Conservation (phyloP, 2,797 vertebrate genomes). For the Thamnophis elegans region DNA sequence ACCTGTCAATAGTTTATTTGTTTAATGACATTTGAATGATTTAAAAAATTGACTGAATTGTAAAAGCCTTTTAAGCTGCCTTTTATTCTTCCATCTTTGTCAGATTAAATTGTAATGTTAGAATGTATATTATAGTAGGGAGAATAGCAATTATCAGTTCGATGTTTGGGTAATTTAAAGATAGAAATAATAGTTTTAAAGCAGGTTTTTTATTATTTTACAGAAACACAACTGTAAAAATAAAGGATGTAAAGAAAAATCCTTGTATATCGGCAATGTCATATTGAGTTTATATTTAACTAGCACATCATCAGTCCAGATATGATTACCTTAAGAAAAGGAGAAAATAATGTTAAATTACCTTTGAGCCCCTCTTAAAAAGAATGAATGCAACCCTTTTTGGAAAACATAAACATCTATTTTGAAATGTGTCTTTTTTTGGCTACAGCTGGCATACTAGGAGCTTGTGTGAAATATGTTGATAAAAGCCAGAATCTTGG, state of each 20-base stretch:
- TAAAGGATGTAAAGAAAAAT: neutral
- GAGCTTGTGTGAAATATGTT: conserved; percentile 78
- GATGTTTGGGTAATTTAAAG: neutral
- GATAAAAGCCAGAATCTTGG: conserved; percentile 80
- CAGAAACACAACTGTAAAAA: neutral
- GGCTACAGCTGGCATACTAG: conserved; percentile 80
- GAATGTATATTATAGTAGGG: neutral
- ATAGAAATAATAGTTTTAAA: neutral
- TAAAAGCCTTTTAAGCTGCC: neutral
- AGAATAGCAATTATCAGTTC: neutral
- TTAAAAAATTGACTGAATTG: neutral
- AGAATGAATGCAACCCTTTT: neutral
- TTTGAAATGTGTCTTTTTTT: neutral
- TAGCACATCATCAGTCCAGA: neutral
- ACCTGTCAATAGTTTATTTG: neutral
- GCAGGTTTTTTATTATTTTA: neutral
- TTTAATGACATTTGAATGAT: neutral
- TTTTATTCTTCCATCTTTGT: neutral
- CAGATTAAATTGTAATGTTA: neutral
- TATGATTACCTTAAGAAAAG: neutral
- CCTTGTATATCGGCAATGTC: neutral
- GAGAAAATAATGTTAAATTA: neutral
- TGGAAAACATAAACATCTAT: neutral
- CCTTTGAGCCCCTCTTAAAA: neutral
- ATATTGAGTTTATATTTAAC: neutral